Evolutionary conservation across 1,140 invertebrate genomes (phyloP), one percentile per base, ranked within the genome.

Genomic region (Bombus sibiricus): DNA sequence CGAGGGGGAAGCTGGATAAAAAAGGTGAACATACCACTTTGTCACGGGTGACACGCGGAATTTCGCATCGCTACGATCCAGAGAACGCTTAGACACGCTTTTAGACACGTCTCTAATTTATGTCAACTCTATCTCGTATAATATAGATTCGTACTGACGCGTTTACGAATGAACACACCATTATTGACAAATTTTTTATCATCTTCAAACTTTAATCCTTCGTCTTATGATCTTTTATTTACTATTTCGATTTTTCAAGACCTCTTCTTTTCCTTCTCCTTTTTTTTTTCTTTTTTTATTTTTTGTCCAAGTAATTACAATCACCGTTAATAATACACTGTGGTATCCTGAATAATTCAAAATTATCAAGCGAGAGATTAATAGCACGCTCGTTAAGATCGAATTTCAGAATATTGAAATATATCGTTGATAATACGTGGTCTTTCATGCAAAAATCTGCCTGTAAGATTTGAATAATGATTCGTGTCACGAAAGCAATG

Each of bases 1-100:
- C 79, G 84, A 86, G 62, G 13, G 28, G 32, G 72, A 69, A 62
- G 47, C 57, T 34, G 32, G 68, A 39, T 69, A 73, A 81, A 80
- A 86, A 81, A 86, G 69, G 22, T 69, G 47, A 75, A 81, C 79
- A 75, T 81, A 75, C 84, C 79, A 86, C 71, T 81, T 86, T 86
- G 79, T 86, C 84, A 86, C 32, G 47, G 59, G 59, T 81, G 84
- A 86, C 79, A 34, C 59, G 71, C 8, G 71, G 84, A 75, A 86
- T 86, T 81, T 81, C 71, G 76, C 83, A 25, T 85, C 83, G 79
- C 57, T 43, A 37, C 57, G 43, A 85, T 53, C 77, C 59, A 53
- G 34, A 47, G 75, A 22, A 71, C 41, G n/a, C 25, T 43, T 41
- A n/a, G 69, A 81, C 39, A 73, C 41, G 34, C 37, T 39, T n/a